Evolutionary conservation across 2,797 vertebrate species (phyloP), one percentile per base, ranked within the genome.

Genomic region (Arrhamphus sclerolepis): DNA sequence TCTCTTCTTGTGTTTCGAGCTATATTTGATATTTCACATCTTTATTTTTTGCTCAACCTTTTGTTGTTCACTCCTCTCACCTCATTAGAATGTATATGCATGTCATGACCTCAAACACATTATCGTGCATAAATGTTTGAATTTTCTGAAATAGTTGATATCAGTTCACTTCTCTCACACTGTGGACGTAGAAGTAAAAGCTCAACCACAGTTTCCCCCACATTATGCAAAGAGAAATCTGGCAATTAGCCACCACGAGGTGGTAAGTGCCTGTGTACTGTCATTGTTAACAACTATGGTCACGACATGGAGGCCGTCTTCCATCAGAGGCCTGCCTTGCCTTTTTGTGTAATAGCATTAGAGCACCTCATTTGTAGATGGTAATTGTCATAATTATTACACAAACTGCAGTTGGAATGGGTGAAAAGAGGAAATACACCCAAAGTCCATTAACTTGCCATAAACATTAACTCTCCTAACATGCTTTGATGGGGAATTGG

Each of bases 341-440:
- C 81, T 73, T 86, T 90, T 89, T 78, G 80, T 88, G 76, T 92
- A 93, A 93, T 91, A 87, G 89, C 89, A 87, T 90, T 82, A 72
- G 80, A 87, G 84, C 84, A 87, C 84, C 89, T 92, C 87, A 88
- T 92, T 92, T 92, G 85, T 89, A 83, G 84, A 66, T 80, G 73
- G 84, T 93, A 93, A 94, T 93, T 93, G 87, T 90, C 74, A 89
- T 91, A 91, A 93, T 93, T 92, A 93, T 92, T 90, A 85, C 81
- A 69, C 84, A 91, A 91, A 83, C 84, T 90, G 82, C 84, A 84
- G 84, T 85, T 65, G 72, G 66, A 87, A 85, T 72, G 68, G 69
- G 47, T 74, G 65, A 72, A 82, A 85, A 81, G 70, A 75, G 78
- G 78, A 82, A 84, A 82, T 86, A 72, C 77, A 87, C 81, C 83